phyloP scores from a whole-genome alignment of 2,797 vertebrate genomes.

The Enteromius mattozi region DNA sequence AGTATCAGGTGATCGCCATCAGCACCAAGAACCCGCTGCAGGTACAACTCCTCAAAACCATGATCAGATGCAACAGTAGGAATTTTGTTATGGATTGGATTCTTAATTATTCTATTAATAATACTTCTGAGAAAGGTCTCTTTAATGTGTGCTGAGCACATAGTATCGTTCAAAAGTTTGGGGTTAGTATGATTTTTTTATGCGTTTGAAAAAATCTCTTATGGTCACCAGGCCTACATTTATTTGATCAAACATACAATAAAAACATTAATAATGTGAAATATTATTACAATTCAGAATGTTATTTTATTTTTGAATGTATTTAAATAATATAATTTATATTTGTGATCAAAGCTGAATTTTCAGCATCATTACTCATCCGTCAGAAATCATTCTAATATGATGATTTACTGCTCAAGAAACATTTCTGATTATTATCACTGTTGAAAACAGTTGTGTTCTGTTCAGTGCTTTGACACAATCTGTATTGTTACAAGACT shows the following conservation, averaged over 20 bases:
- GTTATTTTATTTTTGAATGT: background rate
- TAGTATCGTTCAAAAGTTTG: background rate
- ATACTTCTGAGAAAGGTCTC: background rate
- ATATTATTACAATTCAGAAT: background rate
- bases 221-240: too few relatives aligned
- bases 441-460: background rate
- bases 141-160: background rate
- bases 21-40: conserved; percentile 99
- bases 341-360: background rate
- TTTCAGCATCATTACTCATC: background rate
- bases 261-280: background rate
- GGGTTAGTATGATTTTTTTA: too few relatives aligned
- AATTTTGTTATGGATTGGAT: background rate
- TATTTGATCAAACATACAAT: background rate
- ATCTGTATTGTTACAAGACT: too few relatives aligned
- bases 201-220: too few relatives aligned
- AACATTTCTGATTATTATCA: background rate
- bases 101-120: background rate
- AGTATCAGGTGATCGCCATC: conserved; percentile 99
- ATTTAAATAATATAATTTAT: background rate
- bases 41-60: conserved; percentile 75
- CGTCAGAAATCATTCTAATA: too few relatives aligned
- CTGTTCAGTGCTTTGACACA: too few relatives aligned
- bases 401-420: too few relatives aligned
- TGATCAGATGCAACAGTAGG: too few relatives aligned